Base-by-base conservation (phyloP, 2,113 vertebrate genomes). In the Rhinolophus ferrumequinum region DNA sequence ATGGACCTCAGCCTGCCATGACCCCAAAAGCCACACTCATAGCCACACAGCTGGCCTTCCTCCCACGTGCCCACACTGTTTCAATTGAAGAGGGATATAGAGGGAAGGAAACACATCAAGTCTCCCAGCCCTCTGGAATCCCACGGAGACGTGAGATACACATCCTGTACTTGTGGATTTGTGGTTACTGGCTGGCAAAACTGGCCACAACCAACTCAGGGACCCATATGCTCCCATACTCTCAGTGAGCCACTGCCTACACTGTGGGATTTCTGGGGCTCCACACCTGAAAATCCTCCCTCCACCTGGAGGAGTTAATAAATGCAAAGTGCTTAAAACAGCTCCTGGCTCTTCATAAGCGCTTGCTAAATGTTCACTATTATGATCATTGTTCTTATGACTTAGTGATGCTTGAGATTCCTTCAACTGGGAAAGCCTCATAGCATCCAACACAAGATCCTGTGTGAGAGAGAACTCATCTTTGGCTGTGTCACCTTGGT, bases 31-130 rank as follows among this genome's bases (percentile, higher is more conserved):
- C 58, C 16, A 28, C 5, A 10, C 11, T n/a, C 77, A 24, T 2
- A 41, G 81, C 21, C 62, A 83, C 72, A 19, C 5, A 11, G 82
- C 33, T 41, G 52, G 33, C 50, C n/a, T 13, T 7, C 41, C 28
- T 75, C 26, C 62, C 28, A 10, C 10, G 0, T 1, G n/a, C 11
- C 54, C 41, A 30, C 0, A 0, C 54, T 0, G 52, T 87, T 64
- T 81, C 47, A 5, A 14, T 5, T 8, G 44, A 18, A 30, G 52
- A 52, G 6, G 41, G 26, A 19, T 1, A 0, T 0, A n/a, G 14
- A 1, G 7, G 70, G 18, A 47, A 77, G n/a, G 67, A 47, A 80
- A 14, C 6, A 0, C 47, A n/a, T 19, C 12, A 1, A 1, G 12
- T 19, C 54, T 21, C 44, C 47, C n/a, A 33, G 66, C 18, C 35